These are phyloP conservation scores for Cirrhinus mrigala DNA, from an alignment of 2,797 vertebrate genomes.

Conservation along the genomic window DNA sequence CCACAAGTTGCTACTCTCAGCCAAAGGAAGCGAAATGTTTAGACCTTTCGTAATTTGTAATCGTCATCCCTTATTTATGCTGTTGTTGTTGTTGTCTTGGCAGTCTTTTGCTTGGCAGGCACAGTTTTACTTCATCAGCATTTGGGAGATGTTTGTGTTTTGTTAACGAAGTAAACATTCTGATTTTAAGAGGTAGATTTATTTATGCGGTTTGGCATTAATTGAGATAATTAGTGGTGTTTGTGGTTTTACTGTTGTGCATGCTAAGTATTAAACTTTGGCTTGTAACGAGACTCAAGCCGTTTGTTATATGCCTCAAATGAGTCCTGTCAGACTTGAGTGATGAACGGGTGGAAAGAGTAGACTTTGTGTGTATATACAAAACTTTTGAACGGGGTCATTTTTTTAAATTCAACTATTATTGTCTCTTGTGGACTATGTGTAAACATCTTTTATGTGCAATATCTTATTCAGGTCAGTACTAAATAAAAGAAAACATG, in stretches of 20 bases:
- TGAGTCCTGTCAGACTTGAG: not conserved
- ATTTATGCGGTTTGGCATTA: not conserved
- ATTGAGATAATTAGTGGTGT: not conserved
- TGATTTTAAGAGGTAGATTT: not conserved
- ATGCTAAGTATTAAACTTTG: not conserved
- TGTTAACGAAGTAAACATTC: not conserved
- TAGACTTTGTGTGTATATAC: not conserved
- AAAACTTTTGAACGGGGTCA: too few species aligned
- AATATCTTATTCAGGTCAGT: too few species aligned
- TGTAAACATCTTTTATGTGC: too few species aligned
- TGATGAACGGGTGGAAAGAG: not conserved
- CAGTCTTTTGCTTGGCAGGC: constrained; percentile 8
- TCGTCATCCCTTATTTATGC: not conserved
- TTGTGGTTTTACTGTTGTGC: not conserved
- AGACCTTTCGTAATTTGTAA: not conserved
- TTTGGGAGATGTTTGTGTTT: not conserved
- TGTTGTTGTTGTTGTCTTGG: not conserved
- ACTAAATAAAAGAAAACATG: too few species aligned
- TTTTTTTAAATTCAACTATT: too few species aligned
- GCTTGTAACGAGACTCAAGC: too few species aligned
- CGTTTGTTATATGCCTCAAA: not conserved
- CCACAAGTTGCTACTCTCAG: not conserved
- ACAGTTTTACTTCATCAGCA: not conserved
- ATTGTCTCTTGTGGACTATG: too few species aligned
- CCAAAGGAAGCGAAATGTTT: constrained; percentile 30